Percentiles rank a stretch among this genome's conserved stretches.
Evolutionary conservation across 2,797 vertebrate species (phyloP).

Genomic region (Cheirogaleus major): DNA sequence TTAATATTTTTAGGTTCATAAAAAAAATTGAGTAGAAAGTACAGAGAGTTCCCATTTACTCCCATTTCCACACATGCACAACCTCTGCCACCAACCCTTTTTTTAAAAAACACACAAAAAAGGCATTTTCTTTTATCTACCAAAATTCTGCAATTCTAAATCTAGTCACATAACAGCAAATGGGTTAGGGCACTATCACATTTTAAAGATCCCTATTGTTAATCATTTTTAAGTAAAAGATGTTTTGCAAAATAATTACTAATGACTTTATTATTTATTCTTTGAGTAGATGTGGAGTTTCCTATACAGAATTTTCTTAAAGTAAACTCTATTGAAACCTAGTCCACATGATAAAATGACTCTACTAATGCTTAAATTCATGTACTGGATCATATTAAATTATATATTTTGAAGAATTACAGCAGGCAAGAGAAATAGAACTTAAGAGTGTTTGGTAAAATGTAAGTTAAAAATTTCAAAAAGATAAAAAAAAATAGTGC

Average conservation of each 20-base stretch:
- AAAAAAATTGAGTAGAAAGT: background rate
- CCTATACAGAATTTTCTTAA: background rate
- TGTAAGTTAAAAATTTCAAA: background rate
- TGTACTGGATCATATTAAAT: background rate
- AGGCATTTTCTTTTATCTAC: background rate
- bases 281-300: background rate
- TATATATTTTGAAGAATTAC: background rate
- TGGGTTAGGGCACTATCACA: background rate
- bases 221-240: background rate
- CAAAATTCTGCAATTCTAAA: background rate
- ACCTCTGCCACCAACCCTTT: background rate
- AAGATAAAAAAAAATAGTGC: background rate
- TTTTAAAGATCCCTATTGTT: background rate
- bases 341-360: background rate
- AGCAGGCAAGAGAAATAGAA: background rate
- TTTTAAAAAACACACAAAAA: background rate
- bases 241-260: slow-evolving; percentile 3
- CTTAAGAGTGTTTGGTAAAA: background rate
- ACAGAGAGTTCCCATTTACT: background rate
- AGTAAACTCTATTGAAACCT: background rate
- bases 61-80: background rate
- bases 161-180: background rate
- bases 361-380: background rate
- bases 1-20: background rate
- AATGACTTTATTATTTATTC: background rate